Conservation (phyloP, 2,113 vertebrate species). For the Antechinus stuartii region DNA sequence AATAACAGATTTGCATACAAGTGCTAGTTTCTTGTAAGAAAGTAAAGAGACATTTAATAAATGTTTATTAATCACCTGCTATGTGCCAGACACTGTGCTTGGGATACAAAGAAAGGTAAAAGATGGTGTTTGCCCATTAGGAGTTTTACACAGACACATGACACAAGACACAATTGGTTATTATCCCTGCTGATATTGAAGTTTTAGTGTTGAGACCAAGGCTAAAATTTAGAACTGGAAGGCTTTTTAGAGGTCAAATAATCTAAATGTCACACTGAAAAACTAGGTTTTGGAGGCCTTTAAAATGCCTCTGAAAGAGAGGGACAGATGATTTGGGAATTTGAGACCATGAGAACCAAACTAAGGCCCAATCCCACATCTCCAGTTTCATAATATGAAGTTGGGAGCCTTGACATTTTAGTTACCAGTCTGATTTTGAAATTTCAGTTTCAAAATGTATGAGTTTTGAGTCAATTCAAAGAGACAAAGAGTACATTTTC, state of each 20-base stretch:
- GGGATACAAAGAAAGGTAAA: not conserved
- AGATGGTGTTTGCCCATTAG: not conserved
- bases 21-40: not conserved
- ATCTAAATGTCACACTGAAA: too few relatives aligned
- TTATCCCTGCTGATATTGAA: not conserved
- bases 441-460: not conserved
- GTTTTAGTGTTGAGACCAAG: not conserved
- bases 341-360: not conserved
- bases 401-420: not conserved
- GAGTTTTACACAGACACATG: not conserved
- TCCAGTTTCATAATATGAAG: not conserved
- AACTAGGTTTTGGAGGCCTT: too few relatives aligned
- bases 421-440: not conserved
- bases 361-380: not conserved
- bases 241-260: too few relatives aligned
- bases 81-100: not conserved
- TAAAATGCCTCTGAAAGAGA: not conserved
- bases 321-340: conserved; percentile 1
- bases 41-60: not conserved
- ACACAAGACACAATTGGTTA: too few relatives aligned
- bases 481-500: not conserved
- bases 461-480: conserved; percentile 36
- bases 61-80: not conserved
- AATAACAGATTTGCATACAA: not conserved
- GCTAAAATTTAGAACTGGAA: too few relatives aligned